Evolutionary conservation across 2,888 invertebrate genomes (phyloP), one percentile per base, ranked within the genome.

Genomic region (Coremacera marginata): DNA sequence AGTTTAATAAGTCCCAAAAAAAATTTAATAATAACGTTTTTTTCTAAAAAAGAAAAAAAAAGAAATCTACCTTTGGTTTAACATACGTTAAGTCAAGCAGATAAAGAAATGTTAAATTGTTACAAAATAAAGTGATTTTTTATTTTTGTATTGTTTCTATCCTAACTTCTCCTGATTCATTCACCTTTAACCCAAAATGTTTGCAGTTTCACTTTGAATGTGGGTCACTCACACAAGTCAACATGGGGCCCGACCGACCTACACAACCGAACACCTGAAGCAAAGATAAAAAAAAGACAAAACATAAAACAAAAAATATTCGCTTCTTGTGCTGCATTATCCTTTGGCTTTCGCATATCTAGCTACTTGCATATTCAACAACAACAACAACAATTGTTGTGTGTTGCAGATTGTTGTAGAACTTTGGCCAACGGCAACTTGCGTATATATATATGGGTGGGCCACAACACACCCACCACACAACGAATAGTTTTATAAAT

Each of bases 141-240:
- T 49, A 37, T 25, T 22, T 34, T 57, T 16, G 7, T 14, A 7
- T 60, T 31, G 57, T 57, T 22, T 19, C 16, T 71, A 63, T 71
- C 25, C n/a, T 55, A 34, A n/a, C 34, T n/a, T 34, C 9, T 34
- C 14, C 44, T 62, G 25, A 49, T 62, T 49, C 63, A 70, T 52
- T 27, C 55, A 70, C 55, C 25, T 70, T 55, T 49, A n/a, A 27
- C n/a, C 72, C 31, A 55, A 74, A 74, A 55, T 74, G 67, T 49
- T 74, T 74, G 37, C 25, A 55, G 49, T 63, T 73, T 63, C 44
- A 63, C 63, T 65, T 65, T 74, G 67, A 55, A 65, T 31, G 55
- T 74, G 65, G 74, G 67, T 67, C 67, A 74, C 14, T 25, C 55
- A 72, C 60, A 60, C 37, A 60, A 44, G 14, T 34, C 63, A 34